A percentile compares a stretch with the other conserved stretches of the same genome.
Conservation (phyloP, 2,888 invertebrate genomes). For the Rhingia rostrata region DNA sequence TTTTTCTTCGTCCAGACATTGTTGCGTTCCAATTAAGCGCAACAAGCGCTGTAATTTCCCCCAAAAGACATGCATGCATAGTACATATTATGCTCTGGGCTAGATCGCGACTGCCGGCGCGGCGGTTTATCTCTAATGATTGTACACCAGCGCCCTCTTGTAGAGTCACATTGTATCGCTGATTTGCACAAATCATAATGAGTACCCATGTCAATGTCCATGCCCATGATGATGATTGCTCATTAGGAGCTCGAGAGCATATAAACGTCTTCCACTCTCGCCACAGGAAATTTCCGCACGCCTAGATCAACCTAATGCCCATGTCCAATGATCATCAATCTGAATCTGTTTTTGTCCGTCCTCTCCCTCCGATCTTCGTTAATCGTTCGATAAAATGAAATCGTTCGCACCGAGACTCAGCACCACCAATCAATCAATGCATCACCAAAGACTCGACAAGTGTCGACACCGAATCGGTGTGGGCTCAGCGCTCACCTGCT, state of each 20-base stretch:
- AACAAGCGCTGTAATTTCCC: neutral
- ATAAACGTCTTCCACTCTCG: constrained; percentile 7
- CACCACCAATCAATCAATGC: constrained; percentile 59
- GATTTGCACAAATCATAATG: constrained; percentile 39
- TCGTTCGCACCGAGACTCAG: constrained; percentile 13
- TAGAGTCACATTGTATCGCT: neutral
- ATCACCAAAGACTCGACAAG: constrained; percentile 44
- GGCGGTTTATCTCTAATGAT: neutral
- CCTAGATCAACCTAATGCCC: neutral
- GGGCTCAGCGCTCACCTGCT: constrained; percentile 31
- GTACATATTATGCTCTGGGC: constrained; percentile 10
- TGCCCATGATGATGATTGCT: constrained; percentile 21
- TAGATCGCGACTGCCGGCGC: constrained; percentile 24
- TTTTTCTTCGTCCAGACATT: constrained; percentile 22
- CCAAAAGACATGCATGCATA: constrained; percentile 3
- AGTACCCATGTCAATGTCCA: constrained; percentile 4
- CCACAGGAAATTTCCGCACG: neutral
- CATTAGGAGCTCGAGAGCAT: constrained; percentile 16
- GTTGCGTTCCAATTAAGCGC: constrained; percentile 30
- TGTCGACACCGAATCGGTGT: constrained; percentile 28
- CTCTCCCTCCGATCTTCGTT: constrained; percentile 12
- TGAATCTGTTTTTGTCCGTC: neutral
- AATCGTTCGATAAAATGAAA: constrained; percentile 20
- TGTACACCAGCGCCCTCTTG: neutral
- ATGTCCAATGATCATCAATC: constrained; percentile 51